Percentiles rank a stretch among this genome's conserved stretches.
Evolutionary conservation across 1,140 invertebrate species (phyloP).

Genomic region (Dendroctonus valens): DNA sequence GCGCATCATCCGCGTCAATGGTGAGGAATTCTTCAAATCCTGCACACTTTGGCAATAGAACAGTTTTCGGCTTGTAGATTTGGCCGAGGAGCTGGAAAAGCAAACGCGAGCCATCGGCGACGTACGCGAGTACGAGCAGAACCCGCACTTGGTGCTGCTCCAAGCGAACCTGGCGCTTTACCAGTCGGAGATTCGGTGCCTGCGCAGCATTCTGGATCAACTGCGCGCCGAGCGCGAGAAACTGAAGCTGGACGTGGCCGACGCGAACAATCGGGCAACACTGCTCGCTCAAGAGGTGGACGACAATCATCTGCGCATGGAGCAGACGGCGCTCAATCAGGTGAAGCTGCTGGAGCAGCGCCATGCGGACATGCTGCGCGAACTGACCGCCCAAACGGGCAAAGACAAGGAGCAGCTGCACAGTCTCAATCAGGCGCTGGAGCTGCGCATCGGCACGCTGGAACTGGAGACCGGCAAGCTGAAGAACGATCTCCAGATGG

Average conservation of each 20-base stretch:
- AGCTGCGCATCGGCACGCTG: slow-evolving; percentile 40
- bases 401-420: slow-evolving; percentile 69
- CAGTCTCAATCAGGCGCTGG: slow-evolving; percentile 55
- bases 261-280: slow-evolving; percentile 77
- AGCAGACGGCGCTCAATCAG: slow-evolving; percentile 67
- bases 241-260: slow-evolving; percentile 69
- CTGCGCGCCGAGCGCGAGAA: slow-evolving; percentile 71
- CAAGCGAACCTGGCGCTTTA: slow-evolving; percentile 60
- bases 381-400: slow-evolving; percentile 64
- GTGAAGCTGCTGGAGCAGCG: slow-evolving; percentile 68
- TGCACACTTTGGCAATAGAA: background rate
- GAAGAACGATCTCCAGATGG: slow-evolving; percentile 54
- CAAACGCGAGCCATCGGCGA: slow-evolving; percentile 62
- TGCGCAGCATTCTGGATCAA: slow-evolving; percentile 64
- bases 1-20: slow-evolving; percentile 59
- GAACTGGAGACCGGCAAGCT: slow-evolving; percentile 59
- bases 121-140: slow-evolving; percentile 47
- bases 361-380: slow-evolving; percentile 70
- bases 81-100: slow-evolving; percentile 73
- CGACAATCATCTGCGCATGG: slow-evolving; percentile 79
- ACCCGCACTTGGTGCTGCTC: slow-evolving; percentile 54
- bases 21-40: background rate
- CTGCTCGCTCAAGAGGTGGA: slow-evolving; percentile 85
- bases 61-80: slow-evolving; percentile 51
- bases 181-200: slow-evolving; percentile 59